Base-by-base conservation (phyloP, 1,140 invertebrate species). In the Stegodyphus mimosarum region DNA sequence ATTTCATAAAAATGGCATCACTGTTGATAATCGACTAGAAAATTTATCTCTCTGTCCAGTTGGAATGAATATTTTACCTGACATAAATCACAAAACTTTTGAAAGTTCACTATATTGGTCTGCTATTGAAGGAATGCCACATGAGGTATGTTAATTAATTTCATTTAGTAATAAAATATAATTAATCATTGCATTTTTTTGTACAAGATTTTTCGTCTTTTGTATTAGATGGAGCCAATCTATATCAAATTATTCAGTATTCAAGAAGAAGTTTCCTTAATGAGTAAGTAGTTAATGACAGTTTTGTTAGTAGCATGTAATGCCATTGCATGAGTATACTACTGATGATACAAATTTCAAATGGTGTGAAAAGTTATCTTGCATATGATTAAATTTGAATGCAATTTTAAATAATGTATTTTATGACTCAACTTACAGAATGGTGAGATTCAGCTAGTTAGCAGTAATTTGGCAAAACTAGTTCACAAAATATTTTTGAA, bases 91-190 rank as follows among this genome's bases (percentile, higher is more conserved):
- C n/a, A 88, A 87, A 71, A 88, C 89, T 79, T 72, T 89, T 86
- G 91, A 92, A 83, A 89, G 91, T 87, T 90, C 90, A 76, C 87
- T 92, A 13, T 92, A 92, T 85, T 92, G 92, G 92, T 89, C 92
- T 17, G 77, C 77, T 51, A 60, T 85, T 15, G 74, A 60, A 64
- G 60, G 74, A 72, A 78, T 86, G 64, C 74, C 83, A 15, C 73
- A 86, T 78, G 75, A 86, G 55, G 75, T 77, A 71, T 13, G 48
- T 10, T 10, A 60, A 60, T 33, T 33, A 1, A 33, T 1, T 1
- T 33, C 33, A 33, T 33, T 33, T 1, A 33, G 33, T 33, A 33
- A 33, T 3, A 33, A 33, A 33, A 33, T 1, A 33, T 33, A 33
- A 33, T 33, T 33, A 33, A 33, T 33, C 33, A 33, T 33, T 33